Conservation (phyloP, 1,140 invertebrate species). For the Myzus persicae region DNA sequence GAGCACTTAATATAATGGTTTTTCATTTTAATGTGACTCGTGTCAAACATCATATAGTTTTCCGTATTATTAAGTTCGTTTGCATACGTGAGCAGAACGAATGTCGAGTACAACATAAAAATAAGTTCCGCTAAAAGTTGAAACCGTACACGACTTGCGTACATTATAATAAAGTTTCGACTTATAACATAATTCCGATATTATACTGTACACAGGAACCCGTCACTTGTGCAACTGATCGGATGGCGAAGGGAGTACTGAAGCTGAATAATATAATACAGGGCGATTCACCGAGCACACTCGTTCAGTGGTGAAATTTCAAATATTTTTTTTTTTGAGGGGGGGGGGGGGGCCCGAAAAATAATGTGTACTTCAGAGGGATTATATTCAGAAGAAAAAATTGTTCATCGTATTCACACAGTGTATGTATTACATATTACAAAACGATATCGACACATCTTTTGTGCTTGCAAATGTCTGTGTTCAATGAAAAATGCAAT, state of each 20-base stretch:
- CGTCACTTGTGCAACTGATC: neutral
- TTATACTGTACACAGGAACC: neutral
- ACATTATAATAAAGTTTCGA: neutral
- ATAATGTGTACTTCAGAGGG: too few species aligned
- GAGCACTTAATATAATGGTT: neutral
- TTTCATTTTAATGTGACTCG: too few species aligned
- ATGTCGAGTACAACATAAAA: neutral
- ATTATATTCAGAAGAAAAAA: too few species aligned
- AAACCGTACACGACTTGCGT: neutral
- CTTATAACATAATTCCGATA: neutral
- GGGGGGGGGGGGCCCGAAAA: too few species aligned
- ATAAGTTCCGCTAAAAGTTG: neutral
- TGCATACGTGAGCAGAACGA: neutral
- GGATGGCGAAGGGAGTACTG: neutral
- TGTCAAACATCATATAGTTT: neutral
- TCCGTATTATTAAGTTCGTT: neutral
- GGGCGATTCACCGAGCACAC: too few species aligned
- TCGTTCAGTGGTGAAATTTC: too few species aligned
- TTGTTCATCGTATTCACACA: too few species aligned
- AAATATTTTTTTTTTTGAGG: too few species aligned
- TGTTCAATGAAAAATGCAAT: too few species aligned
- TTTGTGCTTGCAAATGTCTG: too few species aligned
- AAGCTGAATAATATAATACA: neutral
- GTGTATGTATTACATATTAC: too few species aligned
- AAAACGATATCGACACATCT: too few species aligned